Percentiles rank a stretch among this genome's conserved stretches.
These are phyloP conservation scores for Magallana gigas DNA, from an alignment of 1,140 invertebrate genomes.

Conservation along the genomic window DNA sequence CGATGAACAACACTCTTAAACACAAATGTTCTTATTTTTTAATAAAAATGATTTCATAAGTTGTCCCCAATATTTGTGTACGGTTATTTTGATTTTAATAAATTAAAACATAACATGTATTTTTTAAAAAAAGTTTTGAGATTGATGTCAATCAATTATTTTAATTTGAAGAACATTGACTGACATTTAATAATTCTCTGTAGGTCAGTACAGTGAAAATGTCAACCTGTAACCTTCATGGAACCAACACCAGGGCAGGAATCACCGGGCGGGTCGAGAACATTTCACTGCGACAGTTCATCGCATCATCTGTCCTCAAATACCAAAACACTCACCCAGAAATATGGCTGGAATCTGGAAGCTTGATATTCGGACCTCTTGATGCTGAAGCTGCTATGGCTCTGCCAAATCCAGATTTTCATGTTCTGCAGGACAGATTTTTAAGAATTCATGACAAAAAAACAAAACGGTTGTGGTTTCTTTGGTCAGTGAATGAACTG, in stretches of 20 bases:
- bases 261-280: slow-evolving; percentile 92
- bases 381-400: slow-evolving; percentile 93
- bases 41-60: no score
- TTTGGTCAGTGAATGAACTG: slow-evolving; percentile 88
- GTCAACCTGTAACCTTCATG: slow-evolving; percentile 96
- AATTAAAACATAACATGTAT: no score
- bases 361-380: slow-evolving; percentile 92
- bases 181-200: slow-evolving; percentile 42
- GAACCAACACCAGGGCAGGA: slow-evolving; percentile 92
- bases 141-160: no score
- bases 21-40: no score
- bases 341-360: slow-evolving; percentile 94
- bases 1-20: no score
- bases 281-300: slow-evolving; percentile 86
- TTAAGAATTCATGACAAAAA: slow-evolving; percentile 92
- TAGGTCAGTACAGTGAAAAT: slow-evolving; percentile 91
- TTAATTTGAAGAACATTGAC: no score
- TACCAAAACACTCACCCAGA: slow-evolving; percentile 67
- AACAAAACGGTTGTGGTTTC: slow-evolving; percentile 94
- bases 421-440: slow-evolving; percentile 82
- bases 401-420: slow-evolving; percentile 75
- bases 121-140: no score
- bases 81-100: no score
- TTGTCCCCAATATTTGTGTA: no score
- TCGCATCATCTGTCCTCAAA: slow-evolving; percentile 68